A percentile compares a stretch with the other conserved stretches of the same genome.
These are phyloP conservation scores for Perizoma affinitatum DNA, from an alignment of 2,888 invertebrate genomes.

Conservation along the genomic window DNA sequence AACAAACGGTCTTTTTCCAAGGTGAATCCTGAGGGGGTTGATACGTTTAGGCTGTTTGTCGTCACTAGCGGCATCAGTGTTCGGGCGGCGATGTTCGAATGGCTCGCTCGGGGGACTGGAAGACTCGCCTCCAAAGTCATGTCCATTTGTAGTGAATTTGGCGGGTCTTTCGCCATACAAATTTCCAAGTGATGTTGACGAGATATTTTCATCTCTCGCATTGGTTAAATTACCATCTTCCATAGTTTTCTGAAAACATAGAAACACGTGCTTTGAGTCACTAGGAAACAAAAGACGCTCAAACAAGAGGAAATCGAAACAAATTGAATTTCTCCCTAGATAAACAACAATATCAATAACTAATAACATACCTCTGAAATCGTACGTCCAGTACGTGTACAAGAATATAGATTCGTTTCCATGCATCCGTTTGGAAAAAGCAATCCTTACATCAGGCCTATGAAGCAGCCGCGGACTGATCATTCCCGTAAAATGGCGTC, in stretches of 20 bases:
- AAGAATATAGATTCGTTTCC: conserved; percentile 78
- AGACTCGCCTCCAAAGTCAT: conserved; percentile 61
- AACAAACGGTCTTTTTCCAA: conserved; percentile 79
- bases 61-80: conserved; percentile 56
- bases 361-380: conserved; percentile 74
- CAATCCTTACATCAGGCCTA: conserved; percentile 81
- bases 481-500: conserved; percentile 85
- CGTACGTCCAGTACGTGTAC: conserved; percentile 82
- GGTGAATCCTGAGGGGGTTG: conserved; percentile 75
- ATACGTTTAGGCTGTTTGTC: conserved; percentile 73
- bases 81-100: conserved; percentile 53
- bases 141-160: conserved; percentile 73
- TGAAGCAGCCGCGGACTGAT: conserved; percentile 83
- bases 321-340: conserved; percentile 63
- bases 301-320: conserved; percentile 74
- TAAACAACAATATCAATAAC: conserved; percentile 56
- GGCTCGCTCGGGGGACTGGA: conserved; percentile 54
- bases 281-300: conserved; percentile 80
- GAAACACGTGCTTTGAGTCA: conserved; percentile 73
- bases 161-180: conserved; percentile 67
- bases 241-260: conserved; percentile 82
- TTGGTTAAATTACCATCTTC: conserved; percentile 81
- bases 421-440: conserved; percentile 77
- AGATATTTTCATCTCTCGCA: conserved; percentile 74
- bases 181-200: conserved; percentile 62